Evolutionary conservation across 2,113 vertebrate species (phyloP).

Genomic region (Carettochelys insculpta): DNA sequence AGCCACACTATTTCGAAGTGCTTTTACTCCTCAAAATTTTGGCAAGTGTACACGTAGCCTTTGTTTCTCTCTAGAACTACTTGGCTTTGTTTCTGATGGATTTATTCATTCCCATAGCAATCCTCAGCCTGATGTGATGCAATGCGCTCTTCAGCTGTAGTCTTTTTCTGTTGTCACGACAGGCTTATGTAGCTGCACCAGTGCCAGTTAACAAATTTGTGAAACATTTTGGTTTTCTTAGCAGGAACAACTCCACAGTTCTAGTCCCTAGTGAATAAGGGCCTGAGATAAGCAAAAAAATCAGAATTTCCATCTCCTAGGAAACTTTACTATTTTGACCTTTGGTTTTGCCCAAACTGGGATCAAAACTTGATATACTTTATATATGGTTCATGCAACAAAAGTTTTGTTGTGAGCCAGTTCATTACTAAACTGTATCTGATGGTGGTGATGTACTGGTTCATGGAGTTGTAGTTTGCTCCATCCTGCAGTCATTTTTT

Average conservation of each 20-base stretch:
- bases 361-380: not conserved
- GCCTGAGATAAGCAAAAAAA: not conserved
- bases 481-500: not conserved
- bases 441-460: not conserved
- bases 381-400: not conserved
- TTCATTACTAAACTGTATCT: not conserved
- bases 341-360: not conserved
- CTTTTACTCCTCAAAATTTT: no score
- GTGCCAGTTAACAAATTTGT: not conserved
- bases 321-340: not conserved
- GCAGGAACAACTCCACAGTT: not conserved
- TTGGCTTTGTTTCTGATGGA: not conserved
- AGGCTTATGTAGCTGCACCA: not conserved
- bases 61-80: not conserved
- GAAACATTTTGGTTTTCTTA: not conserved
- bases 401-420: not conserved
- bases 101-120: not conserved
- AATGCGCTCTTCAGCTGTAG: not conserved
- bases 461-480: not conserved
- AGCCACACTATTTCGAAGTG: no score
- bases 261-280: not conserved
- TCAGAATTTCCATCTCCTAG: not conserved
- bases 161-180: not conserved
- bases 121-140: not conserved
- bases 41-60: no score